These are phyloP conservation scores for Octonoba sinensis DNA, from an alignment of 2,888 invertebrate species.

Conservation along the genomic window DNA sequence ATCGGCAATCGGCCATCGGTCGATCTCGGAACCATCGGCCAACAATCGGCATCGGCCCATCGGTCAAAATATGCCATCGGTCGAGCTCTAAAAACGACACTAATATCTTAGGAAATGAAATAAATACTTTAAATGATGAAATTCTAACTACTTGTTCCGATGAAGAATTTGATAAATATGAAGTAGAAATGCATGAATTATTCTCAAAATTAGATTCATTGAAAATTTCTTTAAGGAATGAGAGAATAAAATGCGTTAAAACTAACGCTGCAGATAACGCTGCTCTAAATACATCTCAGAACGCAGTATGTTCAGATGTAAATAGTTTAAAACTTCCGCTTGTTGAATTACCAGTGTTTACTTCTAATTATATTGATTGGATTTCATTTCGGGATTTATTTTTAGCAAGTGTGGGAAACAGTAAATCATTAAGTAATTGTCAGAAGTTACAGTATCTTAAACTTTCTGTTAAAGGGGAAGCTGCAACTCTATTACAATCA, in stretches of 20 bases:
- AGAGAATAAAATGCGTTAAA: not conserved
- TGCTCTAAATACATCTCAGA: not conserved
- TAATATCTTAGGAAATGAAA: not conserved
- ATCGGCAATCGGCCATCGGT: too few species aligned
- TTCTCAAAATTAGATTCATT: not conserved
- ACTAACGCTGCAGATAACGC: not conserved
- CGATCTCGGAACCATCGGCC: too few species aligned
- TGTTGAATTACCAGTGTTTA: not conserved
- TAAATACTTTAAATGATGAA: not conserved
- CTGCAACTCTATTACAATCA: not conserved
- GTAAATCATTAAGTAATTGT: not conserved
- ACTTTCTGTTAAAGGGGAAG: not conserved
- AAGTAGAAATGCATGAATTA: not conserved
- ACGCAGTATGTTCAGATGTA: not conserved
- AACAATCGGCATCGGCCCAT: too few species aligned
- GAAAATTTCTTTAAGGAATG: not conserved
- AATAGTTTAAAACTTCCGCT: not conserved
- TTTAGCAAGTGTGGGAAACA: not conserved
- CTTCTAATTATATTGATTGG: constrained; percentile 1
- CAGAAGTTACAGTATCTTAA: not conserved
- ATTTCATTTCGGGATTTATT: constrained; percentile 7
- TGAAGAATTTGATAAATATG: not conserved
- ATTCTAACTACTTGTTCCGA: not conserved
- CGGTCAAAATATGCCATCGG: too few species aligned
- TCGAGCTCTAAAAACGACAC: too few species aligned